Evolutionary conservation across 1,140 invertebrate species (phyloP), one percentile per base, ranked within the genome.

Genomic region (Saccostrea cuccullata): DNA sequence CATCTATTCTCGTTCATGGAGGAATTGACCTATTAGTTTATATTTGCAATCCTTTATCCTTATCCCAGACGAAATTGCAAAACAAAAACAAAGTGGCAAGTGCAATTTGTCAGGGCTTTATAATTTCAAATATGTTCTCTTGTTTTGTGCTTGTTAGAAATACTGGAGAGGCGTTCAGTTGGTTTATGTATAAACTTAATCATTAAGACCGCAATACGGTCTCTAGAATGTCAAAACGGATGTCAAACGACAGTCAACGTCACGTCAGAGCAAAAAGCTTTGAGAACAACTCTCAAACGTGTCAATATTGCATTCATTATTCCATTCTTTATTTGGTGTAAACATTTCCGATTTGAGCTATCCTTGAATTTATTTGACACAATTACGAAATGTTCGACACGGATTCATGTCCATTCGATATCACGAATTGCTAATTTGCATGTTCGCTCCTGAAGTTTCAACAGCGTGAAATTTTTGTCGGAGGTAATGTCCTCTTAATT

Each of bases 281-380:
- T 77, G 23, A 26, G 70, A 77, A 77, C 70, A 77, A 77, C 70
- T 77, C 70, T 77, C 70, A 77, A 77, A 77, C 70, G 70, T 77
- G 70, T 77, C 70, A 77, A 77, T 77, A 77, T 77, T 77, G 70
- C 70, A 77, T 77, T 77, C 70, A 77, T 77, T 77, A 77, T 77
- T 36, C 26, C 26, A 23, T 12, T 77, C 70, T 77, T 77, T 77
- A 77, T 36, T 77, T 26, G 23, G 70, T 77, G 23, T 77, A 77
- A 77, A 77, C 70, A 77, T 77, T 77, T 77, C 70, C 70, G 70
- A 77, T 77, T 77, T 30, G 30, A 77, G 70, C 70, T 77, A 77
- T 77, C 70, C 30, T 77, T 77, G 70, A 77, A 77, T 77, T 77
- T 36, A 77, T 77, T 77, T 77, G 70, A 77, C 70, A 77, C 70